Conservation (phyloP, 2,888 invertebrate species). For the Orchesellides sinensis region DNA sequence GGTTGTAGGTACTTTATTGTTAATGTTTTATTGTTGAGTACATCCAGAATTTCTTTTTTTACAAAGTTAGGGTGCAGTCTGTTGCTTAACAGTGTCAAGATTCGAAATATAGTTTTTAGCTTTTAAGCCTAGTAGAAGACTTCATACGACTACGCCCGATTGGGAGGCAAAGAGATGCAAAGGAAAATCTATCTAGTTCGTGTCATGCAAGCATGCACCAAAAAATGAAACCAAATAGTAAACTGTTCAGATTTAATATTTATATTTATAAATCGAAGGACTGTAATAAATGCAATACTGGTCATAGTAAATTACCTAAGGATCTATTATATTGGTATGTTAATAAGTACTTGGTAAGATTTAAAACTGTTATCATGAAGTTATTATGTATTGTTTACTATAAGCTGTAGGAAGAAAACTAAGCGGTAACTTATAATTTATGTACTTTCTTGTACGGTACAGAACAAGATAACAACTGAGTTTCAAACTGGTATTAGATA, state of each 20-base stretch:
- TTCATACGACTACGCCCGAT: too few relatives aligned
- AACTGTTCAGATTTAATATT: conserved; percentile 66
- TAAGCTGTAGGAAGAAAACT: background rate
- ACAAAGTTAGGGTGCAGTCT: conserved; percentile 46
- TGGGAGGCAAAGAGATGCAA: conserved; percentile 24
- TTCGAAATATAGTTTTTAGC: too few relatives aligned
- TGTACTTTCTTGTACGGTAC: conserved; percentile 22
- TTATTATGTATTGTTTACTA: background rate
- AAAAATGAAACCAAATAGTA: conserved; percentile 53
- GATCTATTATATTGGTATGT: conserved; percentile 20
- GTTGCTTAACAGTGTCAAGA: conserved; percentile 32
- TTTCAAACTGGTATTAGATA: conserved; percentile 7
- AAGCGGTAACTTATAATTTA: background rate
- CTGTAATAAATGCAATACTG: conserved; percentile 74
- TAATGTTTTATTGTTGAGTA: conserved; percentile 6
- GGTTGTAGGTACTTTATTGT: too few relatives aligned
- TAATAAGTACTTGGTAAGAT: background rate
- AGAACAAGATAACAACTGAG: conserved; percentile 12
- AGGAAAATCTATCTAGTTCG: conserved; percentile 17
- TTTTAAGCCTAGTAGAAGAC: background rate
- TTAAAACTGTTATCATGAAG: conserved; percentile 10
- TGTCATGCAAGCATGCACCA: conserved; percentile 61
- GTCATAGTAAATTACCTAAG: conserved; percentile 65
- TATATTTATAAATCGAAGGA: conserved; percentile 71
- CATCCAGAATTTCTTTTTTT: conserved; percentile 24